Evolutionary conservation across 2,797 vertebrate genomes (phyloP).

Genomic region (Eupleurogrammus muticus): DNA sequence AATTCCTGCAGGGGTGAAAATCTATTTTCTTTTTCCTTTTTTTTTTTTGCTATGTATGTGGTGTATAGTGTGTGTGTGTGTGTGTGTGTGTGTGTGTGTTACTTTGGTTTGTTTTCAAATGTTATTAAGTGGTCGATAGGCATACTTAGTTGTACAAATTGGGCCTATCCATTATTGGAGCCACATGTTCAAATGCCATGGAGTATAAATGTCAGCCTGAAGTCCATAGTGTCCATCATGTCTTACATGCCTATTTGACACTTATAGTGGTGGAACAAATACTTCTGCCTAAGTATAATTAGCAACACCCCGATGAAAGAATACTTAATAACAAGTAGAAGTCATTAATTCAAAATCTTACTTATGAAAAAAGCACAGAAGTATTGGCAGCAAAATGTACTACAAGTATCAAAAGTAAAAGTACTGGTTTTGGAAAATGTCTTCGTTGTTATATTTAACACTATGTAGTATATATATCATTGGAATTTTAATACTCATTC

Average conservation of each 20-base stretch:
- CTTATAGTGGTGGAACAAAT: neutral
- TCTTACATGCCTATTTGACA: constrained; percentile 11
- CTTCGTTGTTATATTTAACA: too few species aligned
- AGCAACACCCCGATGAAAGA: too few species aligned
- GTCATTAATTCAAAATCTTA: too few species aligned
- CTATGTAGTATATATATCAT: too few species aligned
- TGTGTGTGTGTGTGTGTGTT: constrained; percentile 20
- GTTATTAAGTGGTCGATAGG: constrained; percentile 61
- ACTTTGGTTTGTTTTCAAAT: constrained; percentile 56
- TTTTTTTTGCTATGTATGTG: constrained; percentile 16
- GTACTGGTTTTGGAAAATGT: too few species aligned
- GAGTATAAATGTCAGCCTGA: constrained; percentile 43
- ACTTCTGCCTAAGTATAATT: too few species aligned
- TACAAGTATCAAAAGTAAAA: too few species aligned
- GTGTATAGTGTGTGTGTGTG: constrained; percentile 28
- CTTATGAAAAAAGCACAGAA: too few species aligned
- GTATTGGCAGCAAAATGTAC: too few species aligned
- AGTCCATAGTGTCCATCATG: constrained; percentile 13
- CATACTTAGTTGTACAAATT: constrained; percentile 66
- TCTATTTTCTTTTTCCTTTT: constrained; percentile 40
- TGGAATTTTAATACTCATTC: too few species aligned
- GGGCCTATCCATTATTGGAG: constrained; percentile 48
- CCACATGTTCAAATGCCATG: constrained; percentile 48
- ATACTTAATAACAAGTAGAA: too few species aligned
- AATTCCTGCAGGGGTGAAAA: constrained; percentile 71